A percentile compares a stretch with the other conserved stretches of the same genome.
Conservation (phyloP, 1,140 invertebrate genomes). For the Amphibalanus amphitrite region DNA sequence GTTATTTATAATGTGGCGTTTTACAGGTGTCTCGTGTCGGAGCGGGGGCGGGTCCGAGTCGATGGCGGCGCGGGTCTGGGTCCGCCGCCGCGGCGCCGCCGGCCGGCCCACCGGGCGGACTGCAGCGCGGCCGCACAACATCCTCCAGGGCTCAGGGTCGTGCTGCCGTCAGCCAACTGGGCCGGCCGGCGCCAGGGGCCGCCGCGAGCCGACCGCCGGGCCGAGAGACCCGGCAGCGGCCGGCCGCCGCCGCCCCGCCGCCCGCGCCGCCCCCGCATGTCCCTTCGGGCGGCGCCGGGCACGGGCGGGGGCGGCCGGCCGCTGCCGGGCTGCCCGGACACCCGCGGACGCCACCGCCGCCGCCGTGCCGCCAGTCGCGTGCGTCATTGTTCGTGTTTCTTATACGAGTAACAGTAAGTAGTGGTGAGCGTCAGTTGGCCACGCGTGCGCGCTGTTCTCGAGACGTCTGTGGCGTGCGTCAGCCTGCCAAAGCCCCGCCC, state of each 20-base stretch:
- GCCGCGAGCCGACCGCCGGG: neutral
- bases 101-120: neutral
- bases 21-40: neutral
- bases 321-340: too few relatives aligned
- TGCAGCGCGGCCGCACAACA: neutral
- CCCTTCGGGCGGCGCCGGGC: neutral
- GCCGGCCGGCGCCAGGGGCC: too few relatives aligned
- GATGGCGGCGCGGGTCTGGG: too few relatives aligned
- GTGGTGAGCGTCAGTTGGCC: neutral
- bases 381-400: neutral
- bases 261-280: neutral
- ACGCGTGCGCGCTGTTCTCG: neutral
- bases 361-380: neutral
- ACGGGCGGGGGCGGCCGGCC: too few relatives aligned
- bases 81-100: neutral
- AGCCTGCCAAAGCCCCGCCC: neutral
- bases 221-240: too few relatives aligned
- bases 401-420: slow-evolving; percentile 2
- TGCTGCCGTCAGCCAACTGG: neutral
- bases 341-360: too few relatives aligned
- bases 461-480: neutral
- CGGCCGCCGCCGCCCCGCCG: too few relatives aligned
- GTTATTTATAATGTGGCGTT: neutral
- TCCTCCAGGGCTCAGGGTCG: neutral
- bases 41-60: too few relatives aligned